Conservation (phyloP, 2,113 vertebrate species). For the Ailuropoda melanoleuca region DNA sequence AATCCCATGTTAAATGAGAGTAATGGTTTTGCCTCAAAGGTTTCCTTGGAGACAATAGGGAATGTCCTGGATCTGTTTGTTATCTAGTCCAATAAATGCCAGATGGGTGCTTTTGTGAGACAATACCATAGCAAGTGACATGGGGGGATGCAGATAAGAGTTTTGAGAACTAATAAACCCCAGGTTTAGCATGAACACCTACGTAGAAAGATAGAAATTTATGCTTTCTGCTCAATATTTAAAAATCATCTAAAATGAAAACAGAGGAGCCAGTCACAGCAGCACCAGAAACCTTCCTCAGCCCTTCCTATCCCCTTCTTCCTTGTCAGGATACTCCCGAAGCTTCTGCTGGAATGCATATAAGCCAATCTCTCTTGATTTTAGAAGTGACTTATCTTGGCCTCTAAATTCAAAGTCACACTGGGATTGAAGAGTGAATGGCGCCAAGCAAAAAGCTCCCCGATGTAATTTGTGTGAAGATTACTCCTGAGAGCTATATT, state of each 20-base stretch:
- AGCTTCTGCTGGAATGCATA: neutral
- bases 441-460: neutral
- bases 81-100: neutral
- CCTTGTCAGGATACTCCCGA: neutral
- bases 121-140: neutral
- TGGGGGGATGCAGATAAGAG: neutral
- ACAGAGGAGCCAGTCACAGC: neutral
- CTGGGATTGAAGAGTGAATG: neutral
- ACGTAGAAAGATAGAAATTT: neutral
- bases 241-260: constrained; percentile 25
- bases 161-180: neutral
- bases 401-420: constrained; percentile 32
- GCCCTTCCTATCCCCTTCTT: neutral
- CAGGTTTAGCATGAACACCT: neutral
- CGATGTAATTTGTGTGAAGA: neutral
- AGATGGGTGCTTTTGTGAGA: neutral
- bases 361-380: neutral
- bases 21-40: neutral
- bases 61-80: neutral
- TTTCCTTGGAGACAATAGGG: neutral
- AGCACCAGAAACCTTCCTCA: neutral
- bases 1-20: neutral
- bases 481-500: neutral
- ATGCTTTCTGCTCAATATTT: neutral
- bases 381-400: neutral